Evolutionary conservation across 2,113 vertebrate genomes (phyloP).

Genomic region (Phalacrocorax carbo): DNA sequence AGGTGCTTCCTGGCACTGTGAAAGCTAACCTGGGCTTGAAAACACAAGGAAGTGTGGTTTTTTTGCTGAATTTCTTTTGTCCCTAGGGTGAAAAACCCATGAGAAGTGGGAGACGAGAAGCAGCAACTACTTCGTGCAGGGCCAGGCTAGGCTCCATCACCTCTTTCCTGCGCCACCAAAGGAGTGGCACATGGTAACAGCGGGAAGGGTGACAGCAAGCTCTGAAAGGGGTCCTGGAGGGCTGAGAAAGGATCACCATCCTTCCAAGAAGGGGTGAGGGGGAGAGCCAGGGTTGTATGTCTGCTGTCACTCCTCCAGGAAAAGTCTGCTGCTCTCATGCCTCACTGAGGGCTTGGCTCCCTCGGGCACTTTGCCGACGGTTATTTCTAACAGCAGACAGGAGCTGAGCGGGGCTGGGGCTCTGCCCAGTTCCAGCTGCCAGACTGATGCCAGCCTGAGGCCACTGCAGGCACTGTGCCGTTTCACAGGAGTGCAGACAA

Average conservation of each 20-base stretch:
- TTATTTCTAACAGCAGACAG: not conserved
- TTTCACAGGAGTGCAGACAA: not conserved
- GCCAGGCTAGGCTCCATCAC: fast-evolving
- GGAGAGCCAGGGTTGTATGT: fast-evolving
- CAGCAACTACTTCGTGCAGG: not conserved
- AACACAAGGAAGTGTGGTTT: fast-evolving
- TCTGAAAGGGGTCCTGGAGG: not conserved
- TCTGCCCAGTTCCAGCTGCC: not conserved
- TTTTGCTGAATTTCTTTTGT: not conserved
- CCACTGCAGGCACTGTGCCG: fast-evolving
- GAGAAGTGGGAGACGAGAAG: not conserved
- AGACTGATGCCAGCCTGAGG: not conserved
- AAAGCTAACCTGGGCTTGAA: not conserved
- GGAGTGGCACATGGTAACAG: not conserved
- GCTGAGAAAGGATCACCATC: not conserved
- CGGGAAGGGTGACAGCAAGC: not conserved
- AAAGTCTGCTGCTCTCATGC: not conserved
- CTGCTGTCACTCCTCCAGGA: not conserved
- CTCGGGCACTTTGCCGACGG: not conserved
- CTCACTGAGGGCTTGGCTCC: not conserved
- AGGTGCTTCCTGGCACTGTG: not conserved
- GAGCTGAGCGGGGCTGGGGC: not conserved
- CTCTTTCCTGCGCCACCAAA: not conserved
- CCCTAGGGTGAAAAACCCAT: not conserved
- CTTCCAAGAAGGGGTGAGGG: not conserved